These are phyloP conservation scores for Xiphophorus birchmanni DNA, from an alignment of 2,797 vertebrate genomes.

Conservation along the genomic window DNA sequence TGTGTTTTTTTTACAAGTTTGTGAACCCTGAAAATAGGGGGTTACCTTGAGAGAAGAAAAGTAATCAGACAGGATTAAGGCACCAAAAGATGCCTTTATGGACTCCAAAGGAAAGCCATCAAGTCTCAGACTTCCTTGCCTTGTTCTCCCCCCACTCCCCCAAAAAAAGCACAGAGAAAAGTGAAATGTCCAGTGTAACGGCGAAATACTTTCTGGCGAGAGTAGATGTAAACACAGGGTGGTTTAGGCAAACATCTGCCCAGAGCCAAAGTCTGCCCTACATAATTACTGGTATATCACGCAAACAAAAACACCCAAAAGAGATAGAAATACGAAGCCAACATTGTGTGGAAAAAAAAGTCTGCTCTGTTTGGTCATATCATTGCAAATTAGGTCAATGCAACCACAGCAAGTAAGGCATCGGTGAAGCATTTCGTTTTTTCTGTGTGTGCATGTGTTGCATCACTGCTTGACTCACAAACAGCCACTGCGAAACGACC, in stretches of 20 bases:
- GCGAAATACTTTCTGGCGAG: conserved; percentile 53
- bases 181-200: conserved; percentile 58
- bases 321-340: conserved; percentile 39
- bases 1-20: not conserved
- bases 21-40: not conserved
- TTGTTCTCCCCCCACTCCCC: not conserved
- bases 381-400: conserved; percentile 63
- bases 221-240: conserved; percentile 53
- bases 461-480: conserved; percentile 37
- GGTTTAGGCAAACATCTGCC: conserved; percentile 65
- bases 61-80: not conserved
- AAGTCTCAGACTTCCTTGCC: conserved; percentile 45
- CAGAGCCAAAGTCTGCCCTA: conserved; percentile 50
- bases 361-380: conserved; percentile 41
- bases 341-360: conserved; percentile 22
- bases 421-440: conserved; percentile 54
- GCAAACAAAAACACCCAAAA: conserved; percentile 17
- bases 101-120: conserved; percentile 35
- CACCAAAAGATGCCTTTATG: conserved; percentile 23
- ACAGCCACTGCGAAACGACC: conserved; percentile 1
- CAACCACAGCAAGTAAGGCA: conserved; percentile 61
- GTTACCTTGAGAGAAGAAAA: conserved; percentile 2
- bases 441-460: conserved; percentile 10
- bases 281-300: conserved; percentile 41
- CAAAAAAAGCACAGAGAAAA: conserved; percentile 39